A percentile compares a stretch with the other conserved stretches of the same genome.
Conservation (phyloP, 2,797 vertebrate genomes). For the Peromyscus melanophrys region DNA sequence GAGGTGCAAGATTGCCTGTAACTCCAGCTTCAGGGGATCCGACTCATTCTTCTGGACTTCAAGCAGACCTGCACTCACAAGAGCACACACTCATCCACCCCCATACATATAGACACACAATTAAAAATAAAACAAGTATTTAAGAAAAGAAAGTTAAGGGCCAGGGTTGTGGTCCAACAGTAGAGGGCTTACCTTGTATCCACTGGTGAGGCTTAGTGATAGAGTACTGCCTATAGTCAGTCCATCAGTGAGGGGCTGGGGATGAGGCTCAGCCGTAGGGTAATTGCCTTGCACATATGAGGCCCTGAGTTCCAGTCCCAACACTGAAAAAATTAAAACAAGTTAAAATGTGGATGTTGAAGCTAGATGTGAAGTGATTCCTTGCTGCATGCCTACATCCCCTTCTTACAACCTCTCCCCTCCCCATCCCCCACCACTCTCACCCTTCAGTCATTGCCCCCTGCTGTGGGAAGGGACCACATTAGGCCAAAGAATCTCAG, state of each 20-base stretch:
- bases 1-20: not conserved
- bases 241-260: not conserved
- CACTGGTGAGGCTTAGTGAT: not conserved
- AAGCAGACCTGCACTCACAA: not conserved
- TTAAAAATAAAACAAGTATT: not conserved
- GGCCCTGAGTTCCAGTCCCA: not conserved
- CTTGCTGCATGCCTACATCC: not conserved
- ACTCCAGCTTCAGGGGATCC: not conserved
- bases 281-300: not conserved
- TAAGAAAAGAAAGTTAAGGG: not conserved
- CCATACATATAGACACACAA: not conserved
- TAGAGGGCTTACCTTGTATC: not conserved
- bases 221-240: too few species aligned
- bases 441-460: not conserved
- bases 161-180: not conserved
- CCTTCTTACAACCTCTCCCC: too few species aligned
- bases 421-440: rapidly evolving
- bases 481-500: not conserved
- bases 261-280: not conserved
- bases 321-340: not conserved
- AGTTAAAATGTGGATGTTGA: not conserved
- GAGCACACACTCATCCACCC: not conserved
- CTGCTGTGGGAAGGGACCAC: not conserved
- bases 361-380: not conserved
- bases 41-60: not conserved